These are phyloP conservation scores for Orbicella faveolata DNA, from an alignment of 64 coral and sea anemone genomes.

Conservation along the genomic window DNA sequence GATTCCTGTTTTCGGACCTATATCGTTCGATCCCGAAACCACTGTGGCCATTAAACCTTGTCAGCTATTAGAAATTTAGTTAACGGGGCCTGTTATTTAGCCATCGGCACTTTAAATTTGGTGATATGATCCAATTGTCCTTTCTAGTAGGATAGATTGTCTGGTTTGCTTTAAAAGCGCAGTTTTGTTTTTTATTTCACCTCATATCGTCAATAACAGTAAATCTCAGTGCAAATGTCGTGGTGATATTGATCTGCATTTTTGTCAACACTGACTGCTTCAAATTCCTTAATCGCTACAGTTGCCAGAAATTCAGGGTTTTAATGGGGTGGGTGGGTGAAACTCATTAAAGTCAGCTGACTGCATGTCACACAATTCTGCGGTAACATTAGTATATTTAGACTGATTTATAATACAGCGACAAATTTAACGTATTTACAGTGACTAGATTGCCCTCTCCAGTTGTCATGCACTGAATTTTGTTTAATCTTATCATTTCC, in stretches of 20 bases:
- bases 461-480: too few relatives aligned
- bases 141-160: not conserved
- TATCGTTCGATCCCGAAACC: not conserved
- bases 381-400: too few relatives aligned
- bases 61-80: not conserved
- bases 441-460: too few relatives aligned
- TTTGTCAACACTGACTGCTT: not conserved
- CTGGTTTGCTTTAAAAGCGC: not conserved
- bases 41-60: not conserved
- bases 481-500: too few relatives aligned
- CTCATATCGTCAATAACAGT: not conserved
- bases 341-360: too few relatives aligned
- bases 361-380: too few relatives aligned
- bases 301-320: not conserved
- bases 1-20: not conserved
- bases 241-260: not conserved
- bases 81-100: not conserved
- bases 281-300: not conserved
- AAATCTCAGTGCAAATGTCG: not conserved
- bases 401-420: too few relatives aligned
- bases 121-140: not conserved
- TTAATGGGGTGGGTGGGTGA: too few relatives aligned
- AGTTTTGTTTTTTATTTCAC: not conserved
- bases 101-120: constrained; percentile 1
- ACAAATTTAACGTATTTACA: too few relatives aligned